These are phyloP conservation scores for Antigone vipio DNA, from an alignment of 2,113 vertebrate genomes.

Conservation along the genomic window DNA sequence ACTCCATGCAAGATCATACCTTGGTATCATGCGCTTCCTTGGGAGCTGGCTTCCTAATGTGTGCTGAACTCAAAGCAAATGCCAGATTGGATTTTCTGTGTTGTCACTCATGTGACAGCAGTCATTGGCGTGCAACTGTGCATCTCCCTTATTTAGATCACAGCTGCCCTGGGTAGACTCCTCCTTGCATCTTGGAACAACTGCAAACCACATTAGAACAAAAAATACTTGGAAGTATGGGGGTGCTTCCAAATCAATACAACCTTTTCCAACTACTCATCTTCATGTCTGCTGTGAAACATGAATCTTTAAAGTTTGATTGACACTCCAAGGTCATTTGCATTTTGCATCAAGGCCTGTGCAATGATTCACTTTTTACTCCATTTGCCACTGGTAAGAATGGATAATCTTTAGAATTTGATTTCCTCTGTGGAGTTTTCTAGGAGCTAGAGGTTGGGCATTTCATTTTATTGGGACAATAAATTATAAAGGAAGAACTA, in stretches of 20 bases:
- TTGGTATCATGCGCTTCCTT: background rate
- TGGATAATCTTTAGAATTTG: background rate
- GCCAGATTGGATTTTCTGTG: background rate
- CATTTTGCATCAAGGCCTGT: background rate
- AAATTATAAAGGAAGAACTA: constrained; percentile 22
- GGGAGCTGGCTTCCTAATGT: background rate
- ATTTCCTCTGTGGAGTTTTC: background rate
- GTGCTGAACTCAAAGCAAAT: background rate
- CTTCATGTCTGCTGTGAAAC: background rate
- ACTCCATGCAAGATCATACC: background rate
- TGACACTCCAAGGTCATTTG: constrained; percentile 1
- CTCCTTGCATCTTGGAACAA: background rate
- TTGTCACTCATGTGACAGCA: background rate
- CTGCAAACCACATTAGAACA: background rate
- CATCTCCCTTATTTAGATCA: background rate
- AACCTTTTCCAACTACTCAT: background rate
- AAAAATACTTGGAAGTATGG: background rate
- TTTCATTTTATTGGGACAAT: constrained; percentile 47
- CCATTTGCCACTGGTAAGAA: constrained; percentile 6
- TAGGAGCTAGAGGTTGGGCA: background rate
- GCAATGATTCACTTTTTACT: background rate
- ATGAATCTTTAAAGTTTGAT: background rate
- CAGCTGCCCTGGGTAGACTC: background rate
- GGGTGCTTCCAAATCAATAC: background rate
- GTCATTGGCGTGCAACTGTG: fast-evolving